These are phyloP conservation scores for Eupithecia tripunctaria DNA, from an alignment of 2,888 invertebrate genomes.

Conservation along the genomic window DNA sequence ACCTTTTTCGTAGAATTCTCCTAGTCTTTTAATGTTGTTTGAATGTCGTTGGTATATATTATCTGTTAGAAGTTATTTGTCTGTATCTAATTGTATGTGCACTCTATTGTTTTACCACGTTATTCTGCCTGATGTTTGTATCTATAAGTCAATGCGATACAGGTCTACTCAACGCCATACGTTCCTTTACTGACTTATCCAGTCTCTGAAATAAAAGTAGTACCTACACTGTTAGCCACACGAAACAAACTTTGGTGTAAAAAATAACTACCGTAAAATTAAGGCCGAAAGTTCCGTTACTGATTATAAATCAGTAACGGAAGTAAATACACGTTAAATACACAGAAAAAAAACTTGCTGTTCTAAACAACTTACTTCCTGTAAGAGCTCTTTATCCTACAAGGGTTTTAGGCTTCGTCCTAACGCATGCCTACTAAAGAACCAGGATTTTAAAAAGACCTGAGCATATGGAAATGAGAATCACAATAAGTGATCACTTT, in stretches of 20 bases:
- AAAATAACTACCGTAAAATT: no score
- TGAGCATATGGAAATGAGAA: no score
- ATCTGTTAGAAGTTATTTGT: background rate
- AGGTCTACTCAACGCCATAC: constrained; percentile 3
- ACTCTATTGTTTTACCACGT: background rate
- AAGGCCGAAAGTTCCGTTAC: no score
- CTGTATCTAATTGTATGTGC: constrained; percentile 8
- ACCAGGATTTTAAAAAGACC: background rate
- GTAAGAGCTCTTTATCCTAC: background rate
- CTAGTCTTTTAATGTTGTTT: background rate
- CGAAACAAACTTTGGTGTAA: no score
- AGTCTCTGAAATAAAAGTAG: background rate
- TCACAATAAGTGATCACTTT: background rate
- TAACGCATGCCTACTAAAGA: background rate
- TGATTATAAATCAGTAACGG: no score
- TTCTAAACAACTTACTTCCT: no score
- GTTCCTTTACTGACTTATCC: background rate
- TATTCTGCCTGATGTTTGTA: background rate
- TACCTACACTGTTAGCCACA: no score
- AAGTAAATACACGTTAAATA: no score
- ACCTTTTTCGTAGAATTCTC: background rate
- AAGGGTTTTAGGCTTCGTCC: background rate
- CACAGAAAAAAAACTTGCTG: no score
- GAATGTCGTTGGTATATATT: constrained; percentile 1
- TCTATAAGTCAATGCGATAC: constrained; percentile 30